A percentile compares a stretch with the other conserved stretches of the same genome.
Evolutionary conservation across 2,888 invertebrate species (phyloP).

Genomic region (Caenorhabditis drosophilae): DNA sequence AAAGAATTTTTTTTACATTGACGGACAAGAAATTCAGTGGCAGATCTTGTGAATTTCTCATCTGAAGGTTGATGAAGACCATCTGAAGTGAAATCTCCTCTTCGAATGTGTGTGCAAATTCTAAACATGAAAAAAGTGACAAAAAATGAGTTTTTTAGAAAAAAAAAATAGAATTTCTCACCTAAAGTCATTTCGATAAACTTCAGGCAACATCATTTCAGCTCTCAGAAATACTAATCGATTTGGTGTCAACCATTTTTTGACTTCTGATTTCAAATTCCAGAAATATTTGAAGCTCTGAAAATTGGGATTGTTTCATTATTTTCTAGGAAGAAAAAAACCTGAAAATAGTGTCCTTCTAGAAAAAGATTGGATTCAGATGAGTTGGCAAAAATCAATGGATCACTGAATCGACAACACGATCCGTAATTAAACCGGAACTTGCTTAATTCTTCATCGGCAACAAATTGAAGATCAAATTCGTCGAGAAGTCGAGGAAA

Average conservation of each 20-base stretch:
- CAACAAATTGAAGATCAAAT: background rate
- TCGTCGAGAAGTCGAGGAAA: background rate
- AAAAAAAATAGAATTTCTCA: background rate
- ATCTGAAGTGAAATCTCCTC: background rate
- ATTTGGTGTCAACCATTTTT: background rate
- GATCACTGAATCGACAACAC: background rate
- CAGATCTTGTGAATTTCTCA: background rate
- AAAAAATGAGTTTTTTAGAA: no score
- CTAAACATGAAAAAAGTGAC: no score
- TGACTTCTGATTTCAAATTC: background rate
- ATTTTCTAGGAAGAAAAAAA: background rate
- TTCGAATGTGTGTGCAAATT: background rate
- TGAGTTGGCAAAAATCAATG: background rate
- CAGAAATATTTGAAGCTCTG: conserved; percentile 1
- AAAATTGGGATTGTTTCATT: background rate
- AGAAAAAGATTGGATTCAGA: background rate
- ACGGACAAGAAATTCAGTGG: background rate
- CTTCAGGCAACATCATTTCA: background rate
- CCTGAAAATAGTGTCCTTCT: background rate
- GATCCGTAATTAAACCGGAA: background rate
- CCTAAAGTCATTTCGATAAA: background rate
- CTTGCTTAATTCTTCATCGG: background rate
- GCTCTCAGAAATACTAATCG: background rate
- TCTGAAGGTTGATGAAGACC: background rate
- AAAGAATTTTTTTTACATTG: background rate